Base-by-base conservation (phyloP, 2,113 vertebrate genomes). In the Aix galericulata region DNA sequence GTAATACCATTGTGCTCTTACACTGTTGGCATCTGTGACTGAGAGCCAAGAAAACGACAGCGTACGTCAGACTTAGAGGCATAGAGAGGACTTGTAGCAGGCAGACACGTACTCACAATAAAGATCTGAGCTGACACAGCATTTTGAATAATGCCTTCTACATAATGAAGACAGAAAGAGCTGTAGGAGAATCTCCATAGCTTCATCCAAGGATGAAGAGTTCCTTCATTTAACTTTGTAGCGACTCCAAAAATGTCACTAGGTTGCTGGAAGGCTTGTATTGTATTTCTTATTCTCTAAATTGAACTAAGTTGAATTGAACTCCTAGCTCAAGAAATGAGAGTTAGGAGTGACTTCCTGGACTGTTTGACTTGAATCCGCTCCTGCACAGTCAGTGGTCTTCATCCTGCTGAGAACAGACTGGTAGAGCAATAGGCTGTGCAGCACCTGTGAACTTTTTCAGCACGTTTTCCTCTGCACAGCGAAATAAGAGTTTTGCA, bases 121-220 rank as follows among this genome's bases (percentile, higher is more conserved):
- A 75, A 46, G 86, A 94, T 55, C 91, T 2, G 8, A 62, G 81
- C 88, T 91, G 88, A 93, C 86, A 55, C 92, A 97, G 91, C 86
- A 12, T 31, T 96, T 89, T 91, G 69, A 32, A 73, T 56, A 94
- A 56, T 76, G 58, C 86, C 50, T 82, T 72, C 75, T 82, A 25
- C 59, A 69, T 50, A 69, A 82, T 32, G 50, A 76, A 82, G 78
- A 16, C 72, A 79, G 88, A 59, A 87, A 21, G 60, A 15, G 2
- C 36, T 89, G 82, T 59, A 77, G 76, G 60, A 93, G 76, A 80
- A 59, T 42, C 79, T 83, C 88, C 56, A 23, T 34, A 38, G 52
- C 73, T 88, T 85, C 78, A 22, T 66, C 84, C 74, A 79, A 72
- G 11, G 3, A 18, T 73, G 83, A 85, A 17, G 7, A 62, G 79